Conservation (phyloP, 2,888 invertebrate genomes). For the Ptychoptera contaminata region DNA sequence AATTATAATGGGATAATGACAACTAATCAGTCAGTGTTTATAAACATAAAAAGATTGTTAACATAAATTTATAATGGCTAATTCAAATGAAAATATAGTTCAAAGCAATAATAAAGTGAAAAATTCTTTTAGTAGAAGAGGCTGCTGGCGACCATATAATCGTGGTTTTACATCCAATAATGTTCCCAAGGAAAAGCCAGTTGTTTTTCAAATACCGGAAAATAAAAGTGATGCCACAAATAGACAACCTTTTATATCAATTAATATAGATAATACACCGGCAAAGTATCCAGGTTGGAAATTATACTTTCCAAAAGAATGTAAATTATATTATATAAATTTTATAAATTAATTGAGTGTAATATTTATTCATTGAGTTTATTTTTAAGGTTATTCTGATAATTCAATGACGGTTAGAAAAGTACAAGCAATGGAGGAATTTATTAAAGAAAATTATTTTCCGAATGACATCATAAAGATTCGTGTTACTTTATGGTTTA, state of each 20-base stretch:
- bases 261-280: conserved; percentile 19
- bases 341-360: no score
- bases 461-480: conserved; percentile 17
- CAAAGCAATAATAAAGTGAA: no score
- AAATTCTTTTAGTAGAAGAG: conserved; percentile 10
- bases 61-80: no score
- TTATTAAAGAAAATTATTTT: conserved; percentile 25
- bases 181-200: background rate
- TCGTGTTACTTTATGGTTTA: conserved; percentile 15
- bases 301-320: conserved; percentile 59
- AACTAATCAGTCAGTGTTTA: no score
- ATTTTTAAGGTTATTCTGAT: conserved; percentile 28
- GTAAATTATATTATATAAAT: conserved; percentile 23
- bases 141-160: conserved; percentile 1
- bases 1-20: no score
- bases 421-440: conserved; percentile 37
- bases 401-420: conserved; percentile 34
- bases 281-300: conserved; percentile 53
- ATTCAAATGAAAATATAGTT: no score
- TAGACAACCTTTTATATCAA: conserved; percentile 29
- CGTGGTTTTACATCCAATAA: background rate
- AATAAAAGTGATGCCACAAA: conserved; percentile 19
- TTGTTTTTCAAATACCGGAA: background rate
- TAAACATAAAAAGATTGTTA: no score
- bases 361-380: no score